Conservation (phyloP, 1,140 invertebrate species). For the Acromyrmex heyeri region DNA sequence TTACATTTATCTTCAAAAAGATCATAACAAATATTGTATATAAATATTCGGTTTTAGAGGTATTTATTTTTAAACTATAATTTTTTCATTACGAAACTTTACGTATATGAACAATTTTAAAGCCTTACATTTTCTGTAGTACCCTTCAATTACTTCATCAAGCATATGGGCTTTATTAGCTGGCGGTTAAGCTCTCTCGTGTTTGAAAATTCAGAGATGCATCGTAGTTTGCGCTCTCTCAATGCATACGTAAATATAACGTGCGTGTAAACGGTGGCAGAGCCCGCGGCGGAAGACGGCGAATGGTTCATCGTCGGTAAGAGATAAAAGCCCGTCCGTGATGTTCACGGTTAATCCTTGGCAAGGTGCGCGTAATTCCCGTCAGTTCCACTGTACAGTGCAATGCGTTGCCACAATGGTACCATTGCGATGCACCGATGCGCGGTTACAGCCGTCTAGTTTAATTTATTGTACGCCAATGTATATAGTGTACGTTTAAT, state of each 20-base stretch:
- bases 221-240: neutral
- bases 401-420: conserved; percentile 27
- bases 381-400: conserved; percentile 58
- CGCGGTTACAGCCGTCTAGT: conserved; percentile 46
- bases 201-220: conserved; percentile 18
- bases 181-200: neutral
- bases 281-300: conserved; percentile 26
- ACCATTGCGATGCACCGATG: conserved; percentile 7
- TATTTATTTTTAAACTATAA: neutral
- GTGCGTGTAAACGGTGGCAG: conserved; percentile 52
- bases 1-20: neutral
- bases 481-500: conserved; percentile 19
- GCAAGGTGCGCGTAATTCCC: conserved; percentile 69
- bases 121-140: neutral
- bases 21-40: neutral
- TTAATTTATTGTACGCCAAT: conserved; percentile 70
- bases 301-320: conserved; percentile 31
- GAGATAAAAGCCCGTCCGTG: conserved; percentile 33
- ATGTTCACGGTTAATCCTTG: conserved; percentile 71
- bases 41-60: neutral
- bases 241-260: conserved; percentile 41
- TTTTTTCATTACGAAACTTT: neutral
- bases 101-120: neutral
- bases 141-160: conserved; percentile 33
- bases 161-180: neutral